These are phyloP conservation scores for Sitta europaea DNA, from an alignment of 2,113 vertebrate species.

Conservation along the genomic window DNA sequence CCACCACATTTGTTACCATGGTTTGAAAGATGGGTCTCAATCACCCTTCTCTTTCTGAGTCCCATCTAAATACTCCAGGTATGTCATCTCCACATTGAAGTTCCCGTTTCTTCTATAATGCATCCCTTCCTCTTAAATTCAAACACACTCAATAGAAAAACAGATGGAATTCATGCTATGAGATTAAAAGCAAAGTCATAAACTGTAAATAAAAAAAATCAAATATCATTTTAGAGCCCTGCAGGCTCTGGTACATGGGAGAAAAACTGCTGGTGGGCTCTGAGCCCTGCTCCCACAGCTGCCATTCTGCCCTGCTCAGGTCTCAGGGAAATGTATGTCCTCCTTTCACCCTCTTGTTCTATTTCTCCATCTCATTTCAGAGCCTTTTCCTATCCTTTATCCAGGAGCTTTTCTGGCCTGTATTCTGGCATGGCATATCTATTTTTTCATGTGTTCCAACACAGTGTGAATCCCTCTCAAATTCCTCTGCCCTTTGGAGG, in stretches of 20 bases:
- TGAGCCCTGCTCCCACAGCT: not conserved
- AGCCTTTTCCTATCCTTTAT: not conserved
- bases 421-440: not conserved
- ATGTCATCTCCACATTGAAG: fast-evolving
- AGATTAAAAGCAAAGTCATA: not conserved
- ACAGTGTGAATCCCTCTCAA: not conserved
- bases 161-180: not conserved
- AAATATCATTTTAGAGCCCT: not conserved
- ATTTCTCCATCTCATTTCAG: not conserved
- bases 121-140: not conserved
- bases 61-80: not conserved
- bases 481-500: not conserved
- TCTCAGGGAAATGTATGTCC: not conserved
- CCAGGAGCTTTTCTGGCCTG: not conserved
- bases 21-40: not conserved
- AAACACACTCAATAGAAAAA: not conserved
- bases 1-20: not conserved
- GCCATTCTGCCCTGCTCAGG: not conserved
- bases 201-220: not conserved
- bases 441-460: not conserved
- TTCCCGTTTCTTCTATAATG: not conserved
- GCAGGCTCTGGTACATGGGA: fast-evolving
- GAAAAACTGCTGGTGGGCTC: not conserved
- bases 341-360: not conserved
- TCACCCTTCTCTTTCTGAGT: not conserved